A percentile compares a stretch with the other conserved stretches of the same genome.
phyloP scores from a whole-genome alignment of 2,888 invertebrate species.

The Rhopalosiphum nymphaeae region DNA sequence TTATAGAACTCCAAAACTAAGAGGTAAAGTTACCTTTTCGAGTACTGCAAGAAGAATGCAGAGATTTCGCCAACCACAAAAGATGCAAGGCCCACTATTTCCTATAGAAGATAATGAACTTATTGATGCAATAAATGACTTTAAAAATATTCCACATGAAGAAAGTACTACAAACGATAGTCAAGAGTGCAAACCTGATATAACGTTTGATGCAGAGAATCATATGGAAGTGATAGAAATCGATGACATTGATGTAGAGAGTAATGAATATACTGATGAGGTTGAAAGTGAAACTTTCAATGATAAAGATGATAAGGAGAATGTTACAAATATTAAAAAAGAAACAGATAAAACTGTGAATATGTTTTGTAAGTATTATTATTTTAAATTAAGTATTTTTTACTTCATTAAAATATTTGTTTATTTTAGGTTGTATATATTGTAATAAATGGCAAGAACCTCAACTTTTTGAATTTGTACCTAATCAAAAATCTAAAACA shows the following conservation, averaged over 20 bases:
- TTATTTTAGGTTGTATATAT: slow-evolving; percentile 62
- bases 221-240: slow-evolving; percentile 60
- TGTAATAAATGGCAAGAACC: slow-evolving; percentile 63
- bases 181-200: not conserved
- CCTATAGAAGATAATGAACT: slow-evolving; percentile 59
- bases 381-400: not conserved
- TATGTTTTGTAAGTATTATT: slow-evolving; percentile 55
- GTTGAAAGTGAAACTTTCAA: not conserved
- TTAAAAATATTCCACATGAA: slow-evolving; percentile 49
- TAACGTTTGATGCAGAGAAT: slow-evolving; percentile 41
- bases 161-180: not conserved
- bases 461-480: slow-evolving; percentile 57
- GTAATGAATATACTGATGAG: slow-evolving; percentile 20
- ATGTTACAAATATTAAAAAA: slow-evolving; percentile 15
- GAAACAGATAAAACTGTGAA: slow-evolving; percentile 45
- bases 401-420: not conserved
- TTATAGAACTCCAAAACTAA: slow-evolving; percentile 48
- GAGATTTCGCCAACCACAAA: slow-evolving; percentile 60
- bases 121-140: slow-evolving; percentile 56
- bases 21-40: slow-evolving; percentile 58
- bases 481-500: slow-evolving; percentile 47
- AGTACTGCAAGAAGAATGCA: slow-evolving; percentile 63
- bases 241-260: not conserved
- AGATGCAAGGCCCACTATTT: slow-evolving; percentile 59
- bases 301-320: slow-evolving; percentile 32